phyloP scores from a whole-genome alignment of 2,888 invertebrate species.

The Antitype chi region DNA sequence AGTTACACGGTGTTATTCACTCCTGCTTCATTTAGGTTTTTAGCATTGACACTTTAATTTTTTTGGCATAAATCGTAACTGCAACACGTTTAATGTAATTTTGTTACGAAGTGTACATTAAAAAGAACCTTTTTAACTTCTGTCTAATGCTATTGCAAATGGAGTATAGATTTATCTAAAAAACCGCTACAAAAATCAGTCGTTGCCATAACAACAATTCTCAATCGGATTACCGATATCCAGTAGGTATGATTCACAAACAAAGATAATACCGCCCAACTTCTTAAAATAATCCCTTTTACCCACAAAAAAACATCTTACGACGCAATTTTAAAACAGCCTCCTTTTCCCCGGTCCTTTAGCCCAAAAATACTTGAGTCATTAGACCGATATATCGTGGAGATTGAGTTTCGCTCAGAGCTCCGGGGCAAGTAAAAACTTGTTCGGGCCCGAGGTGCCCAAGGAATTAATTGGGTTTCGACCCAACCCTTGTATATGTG shows the following conservation, averaged over 20 bases:
- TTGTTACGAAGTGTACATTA: too few species aligned
- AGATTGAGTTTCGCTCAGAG: slow-evolving; percentile 77
- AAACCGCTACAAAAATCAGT: not conserved
- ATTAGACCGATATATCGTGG: slow-evolving; percentile 66
- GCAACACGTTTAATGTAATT: too few species aligned
- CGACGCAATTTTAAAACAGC: slow-evolving; percentile 55
- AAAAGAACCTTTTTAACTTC: too few species aligned
- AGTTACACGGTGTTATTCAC: too few species aligned
- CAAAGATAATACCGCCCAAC: slow-evolving; percentile 44
- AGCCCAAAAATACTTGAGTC: slow-evolving; percentile 66
- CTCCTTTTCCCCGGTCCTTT: slow-evolving; percentile 32
- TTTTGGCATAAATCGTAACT: too few species aligned
- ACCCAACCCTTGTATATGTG: slow-evolving; percentile 78
- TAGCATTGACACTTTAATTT: too few species aligned
- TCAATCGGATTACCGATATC: slow-evolving; percentile 25
- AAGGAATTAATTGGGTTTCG: slow-evolving; percentile 80
- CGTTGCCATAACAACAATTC: not conserved
- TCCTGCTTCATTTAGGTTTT: too few species aligned
- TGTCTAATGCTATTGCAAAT: too few species aligned
- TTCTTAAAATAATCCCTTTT: slow-evolving; percentile 47
- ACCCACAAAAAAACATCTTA: slow-evolving; percentile 44
- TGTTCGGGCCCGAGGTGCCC: slow-evolving; percentile 73
- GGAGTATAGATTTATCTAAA: not conserved
- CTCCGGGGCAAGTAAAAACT: slow-evolving; percentile 74
- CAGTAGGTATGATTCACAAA: slow-evolving; percentile 32